Base-by-base conservation (phyloP, 2,888 invertebrate genomes). In the Tachina fera region DNA sequence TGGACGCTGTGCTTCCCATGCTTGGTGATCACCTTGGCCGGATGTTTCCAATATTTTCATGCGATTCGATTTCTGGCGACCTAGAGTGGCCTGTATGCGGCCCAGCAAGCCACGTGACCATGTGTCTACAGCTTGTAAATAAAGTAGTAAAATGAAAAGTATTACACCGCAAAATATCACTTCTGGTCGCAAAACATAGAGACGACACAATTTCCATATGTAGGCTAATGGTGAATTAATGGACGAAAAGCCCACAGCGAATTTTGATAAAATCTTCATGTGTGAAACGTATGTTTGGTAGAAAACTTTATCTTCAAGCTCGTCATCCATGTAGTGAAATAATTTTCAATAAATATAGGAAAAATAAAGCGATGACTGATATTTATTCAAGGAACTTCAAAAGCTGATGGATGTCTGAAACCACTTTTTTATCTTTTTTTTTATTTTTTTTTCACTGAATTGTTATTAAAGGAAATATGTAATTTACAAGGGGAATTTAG, bases 221-320 rank as follows among this genome's bases (percentile, higher is more conserved):
- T 97, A 96, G 91, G 95, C 94, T 90, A 95, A 93, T 87, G 96
- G 95, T 90, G 96, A 94, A 93, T 96, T 96, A 90, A 97, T 93
- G 89, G 93, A 92, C 89, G 96, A 96, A 90, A 96, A 94, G 92
- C 96, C 96, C 93, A 97, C 95, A 88, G 96, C 95, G 91, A 96
- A 94, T 92, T 96, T 96, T 72, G 97, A 97, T 91, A 97, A 93
- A 88, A 97, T 94, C 94, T 97, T 97, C 95, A 96, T 95, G 92
- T 97, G 96, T 88, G 97, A 96, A 88, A 96, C 93, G 93, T 97
- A 97, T 47, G 97, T 96, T 94, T 97, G 97, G 93, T 97, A 96
- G 90, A 97, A 94, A 90, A 97, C 96, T 94, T 95, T 96, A 91
- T 97, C 97, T 94, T 97, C 97, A 91, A 97, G 94, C 94, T 97